phyloP scores from a whole-genome alignment of 2,888 invertebrate species.

The Andrena flavipes region DNA sequence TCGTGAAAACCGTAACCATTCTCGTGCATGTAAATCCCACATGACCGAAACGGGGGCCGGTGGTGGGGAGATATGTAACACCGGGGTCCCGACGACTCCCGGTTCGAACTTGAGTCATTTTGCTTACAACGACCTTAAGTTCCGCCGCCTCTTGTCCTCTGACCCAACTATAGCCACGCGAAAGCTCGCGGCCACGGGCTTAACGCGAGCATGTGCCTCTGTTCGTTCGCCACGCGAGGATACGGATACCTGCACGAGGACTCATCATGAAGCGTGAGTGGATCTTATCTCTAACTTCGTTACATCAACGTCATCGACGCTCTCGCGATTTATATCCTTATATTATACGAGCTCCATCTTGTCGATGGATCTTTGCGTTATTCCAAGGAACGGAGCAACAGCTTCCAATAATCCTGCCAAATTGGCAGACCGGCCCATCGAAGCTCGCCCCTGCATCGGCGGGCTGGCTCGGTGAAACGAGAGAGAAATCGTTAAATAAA shows the following conservation, averaged over 20 bases:
- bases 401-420: constrained; percentile 64
- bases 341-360: not conserved
- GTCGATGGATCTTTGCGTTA: constrained; percentile 34
- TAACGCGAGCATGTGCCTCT: constrained; percentile 16
- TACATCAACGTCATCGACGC: not conserved
- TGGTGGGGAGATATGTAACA: constrained; percentile 75
- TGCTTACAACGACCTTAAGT: constrained; percentile 75
- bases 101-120: constrained; percentile 76
- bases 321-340: not conserved
- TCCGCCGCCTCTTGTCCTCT: constrained; percentile 66
- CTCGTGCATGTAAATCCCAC: constrained; percentile 71
- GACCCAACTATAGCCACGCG: constrained; percentile 54
- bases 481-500: constrained; percentile 75
- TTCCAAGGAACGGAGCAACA: constrained; percentile 26
- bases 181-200: constrained; percentile 20
- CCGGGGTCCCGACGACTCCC: constrained; percentile 66
- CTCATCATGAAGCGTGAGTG: constrained; percentile 72
- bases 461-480: constrained; percentile 62
- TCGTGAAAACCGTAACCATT: constrained; percentile 58
- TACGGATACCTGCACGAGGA: constrained; percentile 28
- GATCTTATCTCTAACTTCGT: not conserved
- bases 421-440: constrained; percentile 56
- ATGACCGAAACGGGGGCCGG: constrained; percentile 62
- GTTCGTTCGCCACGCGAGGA: not conserved
- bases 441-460: constrained; percentile 51